These are phyloP conservation scores for Ptilorrhoa leucosticta DNA, from an alignment of 2,113 vertebrate species.

Conservation along the genomic window DNA sequence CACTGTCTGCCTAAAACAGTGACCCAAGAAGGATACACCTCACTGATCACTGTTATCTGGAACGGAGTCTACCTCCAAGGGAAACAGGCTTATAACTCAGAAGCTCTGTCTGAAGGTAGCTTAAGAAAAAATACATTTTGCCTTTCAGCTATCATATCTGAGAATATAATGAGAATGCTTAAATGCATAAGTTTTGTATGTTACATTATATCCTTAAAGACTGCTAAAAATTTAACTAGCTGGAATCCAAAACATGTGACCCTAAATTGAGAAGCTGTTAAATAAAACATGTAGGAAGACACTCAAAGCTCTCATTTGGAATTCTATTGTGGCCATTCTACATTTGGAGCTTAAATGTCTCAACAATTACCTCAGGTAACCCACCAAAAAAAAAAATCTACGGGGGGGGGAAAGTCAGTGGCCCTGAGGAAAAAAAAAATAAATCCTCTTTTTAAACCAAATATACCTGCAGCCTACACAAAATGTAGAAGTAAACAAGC, in stretches of 20 bases:
- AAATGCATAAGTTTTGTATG: background rate
- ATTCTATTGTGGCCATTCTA: slow-evolving; percentile 9
- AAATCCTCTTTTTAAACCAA: background rate
- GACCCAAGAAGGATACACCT: background rate
- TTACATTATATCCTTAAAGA: background rate
- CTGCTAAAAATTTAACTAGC: slow-evolving; percentile 46
- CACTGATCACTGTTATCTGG: background rate
- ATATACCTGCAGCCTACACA: background rate
- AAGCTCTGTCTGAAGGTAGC: background rate
- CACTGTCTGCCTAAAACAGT: background rate
- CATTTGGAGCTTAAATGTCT: slow-evolving; percentile 27
- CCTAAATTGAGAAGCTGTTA: slow-evolving; percentile 40
- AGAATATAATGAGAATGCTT: background rate
- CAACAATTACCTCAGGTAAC: slow-evolving; percentile 11
- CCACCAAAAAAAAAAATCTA: background rate
- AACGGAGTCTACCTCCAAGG: background rate
- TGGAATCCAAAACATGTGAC: slow-evolving; percentile 30
- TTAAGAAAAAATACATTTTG: background rate
- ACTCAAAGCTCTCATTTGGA: background rate
- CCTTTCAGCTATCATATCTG: background rate
- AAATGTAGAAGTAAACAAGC: background rate
- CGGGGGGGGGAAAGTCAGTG: background rate
- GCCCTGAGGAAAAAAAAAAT: background rate
- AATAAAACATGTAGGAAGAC: slow-evolving; percentile 54
- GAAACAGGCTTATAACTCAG: background rate